A percentile compares a stretch with the other conserved stretches of the same genome.
These are phyloP conservation scores for Drosophila borealis DNA, from an alignment of 2,888 invertebrate species.

Conservation along the genomic window DNA sequence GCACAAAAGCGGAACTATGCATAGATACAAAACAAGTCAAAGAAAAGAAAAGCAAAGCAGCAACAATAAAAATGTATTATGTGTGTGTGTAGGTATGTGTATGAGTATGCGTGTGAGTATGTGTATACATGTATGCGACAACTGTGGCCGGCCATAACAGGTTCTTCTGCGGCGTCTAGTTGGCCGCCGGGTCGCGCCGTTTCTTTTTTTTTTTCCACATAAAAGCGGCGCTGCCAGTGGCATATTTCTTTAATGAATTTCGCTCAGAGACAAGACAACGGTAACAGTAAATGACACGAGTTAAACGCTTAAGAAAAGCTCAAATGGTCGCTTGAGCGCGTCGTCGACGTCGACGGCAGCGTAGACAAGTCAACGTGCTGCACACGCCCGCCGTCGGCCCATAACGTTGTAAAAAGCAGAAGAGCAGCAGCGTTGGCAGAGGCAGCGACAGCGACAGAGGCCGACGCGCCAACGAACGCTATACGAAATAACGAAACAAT, in stretches of 20 bases:
- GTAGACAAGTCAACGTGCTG: conserved; percentile 72
- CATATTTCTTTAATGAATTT: conserved; percentile 80
- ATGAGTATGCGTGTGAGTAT: conserved; percentile 7
- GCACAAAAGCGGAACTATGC: conserved; percentile 58
- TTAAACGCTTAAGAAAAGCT: conserved; percentile 55
- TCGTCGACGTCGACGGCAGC: conserved; percentile 38
- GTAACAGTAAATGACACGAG: conserved; percentile 25
- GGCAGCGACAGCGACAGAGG: conserved; percentile 18
- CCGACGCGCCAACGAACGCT: conserved; percentile 62
- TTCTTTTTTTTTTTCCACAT: conserved; percentile 38
- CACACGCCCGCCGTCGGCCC: conserved; percentile 35
- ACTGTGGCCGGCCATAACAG: conserved; percentile 67
- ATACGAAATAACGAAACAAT: conserved; percentile 78
- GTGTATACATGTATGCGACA: conserved; percentile 44
- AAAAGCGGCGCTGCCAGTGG: conserved; percentile 30
- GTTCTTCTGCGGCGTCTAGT: conserved; percentile 64
- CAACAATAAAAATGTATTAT: conserved; percentile 30
- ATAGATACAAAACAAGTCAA: conserved; percentile 48
- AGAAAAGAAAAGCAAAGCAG: conserved; percentile 22
- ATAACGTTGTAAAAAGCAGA: conserved; percentile 10
- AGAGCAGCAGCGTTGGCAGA: conserved; percentile 6
- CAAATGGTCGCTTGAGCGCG: conserved; percentile 33
- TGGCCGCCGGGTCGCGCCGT: conserved; percentile 57
- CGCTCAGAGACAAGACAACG: conserved; percentile 34
- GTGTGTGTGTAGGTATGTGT: background rate